Percentiles rank a stretch among this genome's conserved stretches.
Evolutionary conservation across 1,140 invertebrate genomes (phyloP).

Genomic region (Lasaia peninsularis): DNA sequence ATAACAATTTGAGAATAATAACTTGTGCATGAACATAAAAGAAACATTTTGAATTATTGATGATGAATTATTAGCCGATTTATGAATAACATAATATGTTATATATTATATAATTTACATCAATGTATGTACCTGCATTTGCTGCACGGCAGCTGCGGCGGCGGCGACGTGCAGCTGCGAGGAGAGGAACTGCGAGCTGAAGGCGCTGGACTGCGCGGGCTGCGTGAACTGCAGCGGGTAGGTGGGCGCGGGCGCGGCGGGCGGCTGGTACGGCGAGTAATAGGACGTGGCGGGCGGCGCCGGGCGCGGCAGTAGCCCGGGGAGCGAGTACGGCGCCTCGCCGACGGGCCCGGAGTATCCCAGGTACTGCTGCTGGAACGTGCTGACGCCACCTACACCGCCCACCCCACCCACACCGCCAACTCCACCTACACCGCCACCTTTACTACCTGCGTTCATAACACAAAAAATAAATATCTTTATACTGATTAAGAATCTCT

Average conservation of each 20-base stretch:
- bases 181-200: constrained; percentile 63
- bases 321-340: constrained; percentile 59
- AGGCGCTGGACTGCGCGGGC: constrained; percentile 59
- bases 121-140: constrained; percentile 54
- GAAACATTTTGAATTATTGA: too few species aligned
- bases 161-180: constrained; percentile 63
- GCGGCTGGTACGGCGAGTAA: constrained; percentile 67
- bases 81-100: neutral
- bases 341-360: constrained; percentile 69
- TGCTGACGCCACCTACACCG: constrained; percentile 54
- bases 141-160: constrained; percentile 52
- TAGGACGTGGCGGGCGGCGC: constrained; percentile 60
- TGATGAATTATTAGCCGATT: too few species aligned
- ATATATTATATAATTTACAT: neutral
- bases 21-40: too few species aligned
- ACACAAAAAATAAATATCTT: neutral
- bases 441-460: constrained; percentile 63
- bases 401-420: constrained; percentile 43
- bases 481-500: too few species aligned
- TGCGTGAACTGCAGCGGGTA: constrained; percentile 70
- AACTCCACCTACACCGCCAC: constrained; percentile 50
- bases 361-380: constrained; percentile 71
- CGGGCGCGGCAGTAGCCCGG: constrained; percentile 59
- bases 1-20: too few species aligned
- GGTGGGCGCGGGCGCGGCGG: constrained; percentile 56